Evolutionary conservation across 2,113 vertebrate genomes (phyloP).

Genomic region (Callospermophilus lateralis): DNA sequence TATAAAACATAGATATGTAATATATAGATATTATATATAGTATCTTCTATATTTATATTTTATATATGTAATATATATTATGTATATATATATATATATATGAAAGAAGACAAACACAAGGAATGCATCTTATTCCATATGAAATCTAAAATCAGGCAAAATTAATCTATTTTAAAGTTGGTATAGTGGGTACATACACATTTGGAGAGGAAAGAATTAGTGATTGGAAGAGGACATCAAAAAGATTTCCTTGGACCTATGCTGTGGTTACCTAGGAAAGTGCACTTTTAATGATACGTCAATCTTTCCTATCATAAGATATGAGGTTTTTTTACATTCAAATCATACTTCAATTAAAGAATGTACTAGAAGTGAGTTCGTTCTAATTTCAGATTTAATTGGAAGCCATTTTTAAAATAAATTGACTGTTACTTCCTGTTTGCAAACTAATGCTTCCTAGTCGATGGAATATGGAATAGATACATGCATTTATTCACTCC

Average conservation of each 20-base stretch:
- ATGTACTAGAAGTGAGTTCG: not conserved
- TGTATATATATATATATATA: not conserved
- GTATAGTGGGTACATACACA: not conserved
- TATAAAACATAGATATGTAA: no score
- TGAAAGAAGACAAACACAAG: constrained; percentile 6
- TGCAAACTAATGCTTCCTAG: not conserved
- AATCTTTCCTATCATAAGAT: not conserved
- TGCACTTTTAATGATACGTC: not conserved
- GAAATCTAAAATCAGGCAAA: not conserved
- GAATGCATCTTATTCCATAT: not conserved
- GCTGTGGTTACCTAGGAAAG: not conserved
- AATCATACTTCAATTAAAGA: not conserved
- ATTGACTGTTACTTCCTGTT: not conserved
- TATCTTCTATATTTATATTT: no score
- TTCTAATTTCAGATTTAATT: constrained; percentile 22
- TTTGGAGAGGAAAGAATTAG: not conserved
- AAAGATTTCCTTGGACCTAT: not conserved
- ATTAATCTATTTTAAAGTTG: not conserved
- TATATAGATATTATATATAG: no score
- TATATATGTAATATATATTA: not conserved
- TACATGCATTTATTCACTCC: not conserved
- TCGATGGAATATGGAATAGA: not conserved
- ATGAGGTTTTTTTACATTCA: not conserved
- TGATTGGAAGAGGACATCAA: not conserved
- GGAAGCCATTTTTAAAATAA: not conserved